A percentile compares a stretch with the other conserved stretches of the same genome.
phyloP scores from a whole-genome alignment of 1,140 invertebrate genomes.

The Rhagoletis pomonella region DNA sequence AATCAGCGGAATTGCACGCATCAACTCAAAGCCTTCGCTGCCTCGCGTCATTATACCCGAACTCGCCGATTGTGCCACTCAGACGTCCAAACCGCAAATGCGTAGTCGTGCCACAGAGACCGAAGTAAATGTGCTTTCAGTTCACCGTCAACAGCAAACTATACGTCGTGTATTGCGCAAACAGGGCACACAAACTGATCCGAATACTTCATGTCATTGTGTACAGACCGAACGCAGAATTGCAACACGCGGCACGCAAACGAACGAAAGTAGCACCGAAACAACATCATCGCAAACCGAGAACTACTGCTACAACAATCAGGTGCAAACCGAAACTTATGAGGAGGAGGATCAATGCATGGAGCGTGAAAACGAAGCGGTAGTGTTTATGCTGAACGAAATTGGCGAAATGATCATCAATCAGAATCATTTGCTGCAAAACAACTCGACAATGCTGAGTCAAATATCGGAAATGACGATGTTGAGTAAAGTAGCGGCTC shows the following conservation, averaged over 20 bases:
- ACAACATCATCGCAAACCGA: slow-evolving; percentile 11
- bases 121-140: background rate
- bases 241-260: background rate
- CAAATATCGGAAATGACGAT: slow-evolving; percentile 50
- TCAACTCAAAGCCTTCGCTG: background rate
- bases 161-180: slow-evolving; percentile 3
- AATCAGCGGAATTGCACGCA: background rate
- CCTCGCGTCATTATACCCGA: background rate
- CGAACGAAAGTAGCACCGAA: background rate
- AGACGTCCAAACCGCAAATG: slow-evolving; percentile 23
- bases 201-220: background rate
- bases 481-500: slow-evolving; percentile 30
- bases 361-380: slow-evolving; percentile 28
- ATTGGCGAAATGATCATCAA: slow-evolving; percentile 54
- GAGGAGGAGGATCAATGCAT: background rate
- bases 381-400: slow-evolving; percentile 44
- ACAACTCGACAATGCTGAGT: slow-evolving; percentile 43
- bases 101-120: slow-evolving; percentile 19
- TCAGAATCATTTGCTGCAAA: slow-evolving; percentile 54
- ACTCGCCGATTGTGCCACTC: slow-evolving; percentile 16
- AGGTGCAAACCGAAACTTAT: slow-evolving; percentile 29
- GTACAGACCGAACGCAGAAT: slow-evolving; percentile 10
- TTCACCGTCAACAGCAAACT: slow-evolving; percentile 17
- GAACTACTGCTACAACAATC: slow-evolving; percentile 23
- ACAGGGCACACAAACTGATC: slow-evolving; percentile 47